These are phyloP conservation scores for Rotaria sp. DNA, from an alignment of 2,888 invertebrate genomes.

Conservation along the genomic window DNA sequence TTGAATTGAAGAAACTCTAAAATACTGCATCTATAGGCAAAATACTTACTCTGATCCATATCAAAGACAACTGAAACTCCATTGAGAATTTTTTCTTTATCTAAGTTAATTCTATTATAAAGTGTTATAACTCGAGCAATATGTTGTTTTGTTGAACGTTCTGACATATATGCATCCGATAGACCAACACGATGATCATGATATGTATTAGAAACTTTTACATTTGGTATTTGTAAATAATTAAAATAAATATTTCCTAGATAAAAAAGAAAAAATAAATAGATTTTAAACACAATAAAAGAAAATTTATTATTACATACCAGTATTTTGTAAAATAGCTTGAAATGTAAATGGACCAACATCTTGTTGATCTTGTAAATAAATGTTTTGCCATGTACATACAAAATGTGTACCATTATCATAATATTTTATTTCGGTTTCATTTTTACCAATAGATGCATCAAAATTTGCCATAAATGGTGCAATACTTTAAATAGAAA, in stretches of 20 bases:
- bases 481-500: conserved; percentile 63
- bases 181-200: conserved; percentile 96
- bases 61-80: neutral
- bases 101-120: conserved; percentile 8
- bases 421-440: conserved; percentile 60
- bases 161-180: conserved; percentile 87
- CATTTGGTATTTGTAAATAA: conserved; percentile 37
- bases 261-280: neutral
- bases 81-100: conserved; percentile 8
- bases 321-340: conserved; percentile 73
- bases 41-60: conserved; percentile 16
- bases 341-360: conserved; percentile 81
- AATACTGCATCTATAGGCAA: too few relatives aligned
- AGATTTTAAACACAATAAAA: too few relatives aligned
- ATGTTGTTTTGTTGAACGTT: conserved; percentile 62
- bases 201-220: conserved; percentile 49
- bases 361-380: conserved; percentile 65
- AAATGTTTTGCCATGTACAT: conserved; percentile 85
- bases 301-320: conserved; percentile 56
- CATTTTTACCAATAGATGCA: conserved; percentile 67
- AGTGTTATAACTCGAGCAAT: conserved; percentile 66
- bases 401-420: conserved; percentile 61
- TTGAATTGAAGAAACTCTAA: too few relatives aligned
- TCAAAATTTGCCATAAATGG: conserved; percentile 99
- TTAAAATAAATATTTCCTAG: conserved; percentile 51